Evolutionary conservation across 35 echinoderm and acorn worm genomes (phyloP).

Genomic region (Apostichopus parvimensis): DNA sequence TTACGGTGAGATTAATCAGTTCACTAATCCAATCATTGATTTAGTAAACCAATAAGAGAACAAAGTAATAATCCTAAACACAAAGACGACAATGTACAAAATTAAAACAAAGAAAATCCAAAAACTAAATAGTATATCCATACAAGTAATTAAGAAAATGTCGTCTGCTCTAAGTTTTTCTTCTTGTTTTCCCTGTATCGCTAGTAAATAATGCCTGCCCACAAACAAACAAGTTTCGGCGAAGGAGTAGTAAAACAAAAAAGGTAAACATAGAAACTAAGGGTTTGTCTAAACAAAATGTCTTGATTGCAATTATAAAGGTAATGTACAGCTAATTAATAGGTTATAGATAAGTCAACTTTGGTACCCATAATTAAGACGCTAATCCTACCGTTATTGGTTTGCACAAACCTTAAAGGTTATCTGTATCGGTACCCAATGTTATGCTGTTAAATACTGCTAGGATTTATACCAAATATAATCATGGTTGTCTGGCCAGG

Average conservation of each 20-base stretch:
- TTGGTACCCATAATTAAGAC: neutral
- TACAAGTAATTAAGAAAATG: neutral
- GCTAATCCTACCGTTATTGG: neutral
- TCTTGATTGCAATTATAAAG: neutral
- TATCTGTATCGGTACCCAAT: too few relatives aligned
- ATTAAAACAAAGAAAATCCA: neutral
- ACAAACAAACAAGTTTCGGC: too few relatives aligned
- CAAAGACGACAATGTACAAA: neutral
- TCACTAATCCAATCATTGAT: neutral
- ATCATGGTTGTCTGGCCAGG: too few relatives aligned
- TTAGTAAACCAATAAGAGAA: neutral
- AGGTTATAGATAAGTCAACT: neutral
- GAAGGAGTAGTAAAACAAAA: neutral
- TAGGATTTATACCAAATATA: too few relatives aligned
- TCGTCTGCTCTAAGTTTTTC: neutral
- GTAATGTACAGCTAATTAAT: neutral
- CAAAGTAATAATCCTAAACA: neutral
- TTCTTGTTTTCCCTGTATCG: neutral
- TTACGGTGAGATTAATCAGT: neutral
- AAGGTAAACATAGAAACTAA: neutral
- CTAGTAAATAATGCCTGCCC: too few relatives aligned
- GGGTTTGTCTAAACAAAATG: neutral
- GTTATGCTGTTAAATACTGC: too few relatives aligned
- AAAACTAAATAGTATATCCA: neutral
- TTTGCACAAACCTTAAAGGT: neutral